Conservation (phyloP, 2,797 vertebrate species). For the Ctenopoma kingsleyae region DNA sequence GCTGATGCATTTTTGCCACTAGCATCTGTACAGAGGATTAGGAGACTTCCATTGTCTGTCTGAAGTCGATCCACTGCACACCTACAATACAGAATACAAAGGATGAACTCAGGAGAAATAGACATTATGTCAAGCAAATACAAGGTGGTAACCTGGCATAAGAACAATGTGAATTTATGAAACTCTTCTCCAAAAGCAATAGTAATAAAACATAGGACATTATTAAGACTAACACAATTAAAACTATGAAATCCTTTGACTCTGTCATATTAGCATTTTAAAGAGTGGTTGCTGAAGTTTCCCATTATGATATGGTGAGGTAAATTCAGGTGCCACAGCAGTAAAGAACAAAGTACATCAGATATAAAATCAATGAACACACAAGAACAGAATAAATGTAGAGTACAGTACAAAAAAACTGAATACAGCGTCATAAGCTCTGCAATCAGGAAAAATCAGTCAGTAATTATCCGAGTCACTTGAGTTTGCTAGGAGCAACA, state of each 20-base stretch:
- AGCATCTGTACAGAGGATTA: constrained; percentile 95
- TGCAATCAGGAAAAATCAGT: no score
- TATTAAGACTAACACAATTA: background rate
- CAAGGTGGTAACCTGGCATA: background rate
- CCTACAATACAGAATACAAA: constrained; percentile 75
- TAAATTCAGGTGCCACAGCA: no score
- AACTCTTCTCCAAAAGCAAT: constrained; percentile 5
- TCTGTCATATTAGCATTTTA: no score
- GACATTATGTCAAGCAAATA: constrained; percentile 1
- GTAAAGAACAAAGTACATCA: no score
- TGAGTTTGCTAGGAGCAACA: no score
- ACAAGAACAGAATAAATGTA: no score
- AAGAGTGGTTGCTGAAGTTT: no score
- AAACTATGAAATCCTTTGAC: background rate
- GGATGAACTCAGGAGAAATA: constrained; percentile 17
- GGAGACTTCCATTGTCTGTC: constrained; percentile 91
- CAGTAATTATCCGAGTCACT: no score
- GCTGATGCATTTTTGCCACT: constrained; percentile 93
- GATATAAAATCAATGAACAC: no score
- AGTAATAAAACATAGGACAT: background rate
- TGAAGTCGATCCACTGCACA: constrained; percentile 94
- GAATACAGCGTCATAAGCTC: no score
- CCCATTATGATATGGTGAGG: no score
- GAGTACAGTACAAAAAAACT: no score
- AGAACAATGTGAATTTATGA: constrained; percentile 1